Conservation (phyloP, 2,888 invertebrate genomes). For the Coenonympha glycerion region DNA sequence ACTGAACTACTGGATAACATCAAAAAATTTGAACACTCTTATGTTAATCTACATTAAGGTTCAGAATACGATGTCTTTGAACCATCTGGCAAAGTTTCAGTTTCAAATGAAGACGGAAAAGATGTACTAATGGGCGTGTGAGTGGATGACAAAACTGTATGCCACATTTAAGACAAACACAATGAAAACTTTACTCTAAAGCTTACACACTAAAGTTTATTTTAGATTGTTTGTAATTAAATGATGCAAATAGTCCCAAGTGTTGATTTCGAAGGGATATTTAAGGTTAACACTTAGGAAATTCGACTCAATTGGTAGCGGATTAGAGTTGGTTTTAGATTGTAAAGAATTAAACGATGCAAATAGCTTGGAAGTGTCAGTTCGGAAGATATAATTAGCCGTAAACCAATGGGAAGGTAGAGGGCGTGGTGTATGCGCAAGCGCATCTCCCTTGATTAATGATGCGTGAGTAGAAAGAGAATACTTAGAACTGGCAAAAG, state of each 20-base stretch:
- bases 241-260: conserved; percentile 69
- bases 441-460: conserved; percentile 46
- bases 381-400: conserved; percentile 65
- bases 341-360: conserved; percentile 57
- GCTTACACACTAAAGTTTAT: conserved; percentile 23
- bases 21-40: conserved; percentile 32
- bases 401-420: conserved; percentile 56
- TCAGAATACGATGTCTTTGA: conserved; percentile 34
- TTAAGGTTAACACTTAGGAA: too few relatives aligned
- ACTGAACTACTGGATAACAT: conserved; percentile 60
- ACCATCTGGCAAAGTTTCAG: conserved; percentile 45
- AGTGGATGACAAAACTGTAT: conserved; percentile 63
- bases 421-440: conserved; percentile 58
- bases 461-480: too few relatives aligned
- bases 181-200: conserved; percentile 29
- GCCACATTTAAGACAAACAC: conserved; percentile 37
- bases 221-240: conserved; percentile 41
- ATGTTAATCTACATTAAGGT: conserved; percentile 30
- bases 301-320: conserved; percentile 11
- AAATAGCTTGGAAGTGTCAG: conserved; percentile 60
- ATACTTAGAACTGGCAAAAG: too few relatives aligned
- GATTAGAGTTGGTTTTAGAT: conserved; percentile 33
- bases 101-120: conserved; percentile 69
- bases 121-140: conserved; percentile 71
- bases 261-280: conserved; percentile 54